Conservation (phyloP, 2,888 invertebrate species). For the Elgonia sp. region DNA sequence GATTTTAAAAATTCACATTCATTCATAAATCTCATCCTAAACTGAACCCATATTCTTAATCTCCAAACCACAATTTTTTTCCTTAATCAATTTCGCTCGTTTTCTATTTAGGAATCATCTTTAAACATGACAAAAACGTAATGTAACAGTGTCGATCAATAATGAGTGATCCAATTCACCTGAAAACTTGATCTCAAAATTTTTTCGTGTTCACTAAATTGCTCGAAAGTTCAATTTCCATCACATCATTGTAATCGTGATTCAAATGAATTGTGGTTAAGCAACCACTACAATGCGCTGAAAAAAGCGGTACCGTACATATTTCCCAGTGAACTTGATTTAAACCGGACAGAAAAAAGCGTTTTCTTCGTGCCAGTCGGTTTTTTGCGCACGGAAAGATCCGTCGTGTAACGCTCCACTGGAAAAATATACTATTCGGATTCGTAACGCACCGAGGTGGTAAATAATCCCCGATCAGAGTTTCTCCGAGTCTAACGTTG, state of each 20-base stretch:
- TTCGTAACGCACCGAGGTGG: constrained; percentile 55
- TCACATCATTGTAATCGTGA: constrained; percentile 19
- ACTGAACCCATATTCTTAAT: too few relatives aligned
- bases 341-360: constrained; percentile 38
- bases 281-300: constrained; percentile 31
- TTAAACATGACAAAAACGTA: not conserved
- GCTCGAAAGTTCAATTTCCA: constrained; percentile 55
- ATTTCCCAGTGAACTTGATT: constrained; percentile 55
- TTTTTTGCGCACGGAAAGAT: constrained; percentile 44
- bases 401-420: constrained; percentile 49
- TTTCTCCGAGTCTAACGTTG: too few relatives aligned
- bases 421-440: constrained; percentile 52
- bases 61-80: too few relatives aligned
- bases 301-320: constrained; percentile 45
- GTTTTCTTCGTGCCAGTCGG: constrained; percentile 50
- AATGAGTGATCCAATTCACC: constrained; percentile 11
- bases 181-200: not conserved
- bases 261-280: constrained; percentile 60
- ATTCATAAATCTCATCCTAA: too few relatives aligned
- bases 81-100: too few relatives aligned
- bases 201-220: constrained; percentile 18
- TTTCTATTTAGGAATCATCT: not conserved
- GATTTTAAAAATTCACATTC: too few relatives aligned
- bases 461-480: too few relatives aligned
- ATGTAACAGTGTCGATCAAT: not conserved